Percentiles rank a stretch among this genome's conserved stretches.
These are phyloP conservation scores for Drosophila mayri DNA, from an alignment of 1,140 invertebrate genomes.

Conservation along the genomic window DNA sequence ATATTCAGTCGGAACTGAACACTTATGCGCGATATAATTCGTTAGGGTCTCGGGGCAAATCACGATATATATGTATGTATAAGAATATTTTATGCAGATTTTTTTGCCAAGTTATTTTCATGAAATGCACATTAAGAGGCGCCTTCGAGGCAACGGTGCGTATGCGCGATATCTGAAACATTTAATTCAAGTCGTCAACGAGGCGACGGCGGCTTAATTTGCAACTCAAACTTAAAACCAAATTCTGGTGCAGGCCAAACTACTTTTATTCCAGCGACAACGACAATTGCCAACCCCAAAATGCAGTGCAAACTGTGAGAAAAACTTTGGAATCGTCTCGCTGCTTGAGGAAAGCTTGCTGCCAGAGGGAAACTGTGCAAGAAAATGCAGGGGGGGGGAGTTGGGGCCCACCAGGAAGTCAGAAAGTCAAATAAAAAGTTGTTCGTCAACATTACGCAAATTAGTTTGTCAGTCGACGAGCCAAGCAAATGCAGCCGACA, in stretches of 20 bases:
- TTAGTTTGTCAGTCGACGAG: conserved; percentile 75
- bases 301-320: conserved; percentile 52
- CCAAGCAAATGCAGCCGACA: conserved; percentile 60
- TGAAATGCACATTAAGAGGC: conserved; percentile 67
- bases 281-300: conserved; percentile 16
- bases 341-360: conserved; percentile 17
- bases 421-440: conserved; percentile 79
- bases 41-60: conserved; percentile 9
- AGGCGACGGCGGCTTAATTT: conserved; percentile 45
- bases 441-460: conserved; percentile 79
- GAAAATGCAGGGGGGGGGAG: neutral
- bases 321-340: conserved; percentile 57
- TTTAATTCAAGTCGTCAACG: conserved; percentile 57
- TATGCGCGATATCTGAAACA: conserved; percentile 66
- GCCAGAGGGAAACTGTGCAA: conserved; percentile 11
- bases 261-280: conserved; percentile 32
- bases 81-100: conserved; percentile 47
- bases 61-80: conserved; percentile 19
- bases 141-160: conserved; percentile 53
- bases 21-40: conserved; percentile 66
- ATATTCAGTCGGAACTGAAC: conserved; percentile 48
- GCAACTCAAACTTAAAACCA: conserved; percentile 71
- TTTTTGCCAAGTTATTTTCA: conserved; percentile 51
- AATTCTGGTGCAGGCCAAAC: conserved; percentile 27
- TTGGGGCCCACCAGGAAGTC: conserved; percentile 39